A percentile compares a stretch with the other conserved stretches of the same genome.
Conservation (phyloP, 2,113 vertebrate genomes). For the Papio anubis region DNA sequence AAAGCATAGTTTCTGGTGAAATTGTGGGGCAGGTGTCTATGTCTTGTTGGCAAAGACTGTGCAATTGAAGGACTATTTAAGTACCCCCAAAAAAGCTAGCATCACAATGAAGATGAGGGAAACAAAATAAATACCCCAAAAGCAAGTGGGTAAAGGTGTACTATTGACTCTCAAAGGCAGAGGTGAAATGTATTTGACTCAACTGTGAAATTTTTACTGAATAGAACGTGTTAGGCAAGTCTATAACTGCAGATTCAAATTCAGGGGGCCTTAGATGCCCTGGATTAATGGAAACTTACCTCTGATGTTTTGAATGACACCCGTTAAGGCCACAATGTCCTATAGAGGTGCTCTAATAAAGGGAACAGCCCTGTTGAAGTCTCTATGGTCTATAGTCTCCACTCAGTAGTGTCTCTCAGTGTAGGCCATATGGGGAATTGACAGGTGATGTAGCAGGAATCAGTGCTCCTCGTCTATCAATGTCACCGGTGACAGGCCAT, state of each 20-base stretch:
- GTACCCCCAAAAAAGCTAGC: no score
- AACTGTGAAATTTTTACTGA: not conserved
- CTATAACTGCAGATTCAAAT: not conserved
- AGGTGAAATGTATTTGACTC: not conserved
- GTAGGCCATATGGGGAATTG: not conserved
- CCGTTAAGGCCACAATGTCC: not conserved
- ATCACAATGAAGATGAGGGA: no score
- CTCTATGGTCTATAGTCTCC: not conserved
- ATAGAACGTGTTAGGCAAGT: not conserved
- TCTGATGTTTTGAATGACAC: not conserved
- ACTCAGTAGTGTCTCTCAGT: not conserved
- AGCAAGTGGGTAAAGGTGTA: not conserved
- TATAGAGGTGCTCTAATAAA: not conserved
- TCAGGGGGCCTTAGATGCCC: not conserved
- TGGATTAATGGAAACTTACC: not conserved
- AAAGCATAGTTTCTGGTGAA: not conserved
- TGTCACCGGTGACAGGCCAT: not conserved
- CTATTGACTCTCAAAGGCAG: not conserved
- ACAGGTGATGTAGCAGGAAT: not conserved
- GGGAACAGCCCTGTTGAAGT: not conserved
- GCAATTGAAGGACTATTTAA: not conserved
- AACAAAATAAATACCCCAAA: no score
- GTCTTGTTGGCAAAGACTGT: not conserved
- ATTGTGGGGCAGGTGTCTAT: not conserved
- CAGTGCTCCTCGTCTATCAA: not conserved